Evolutionary conservation across 2,113 vertebrate species (phyloP).

Genomic region (Pholis gunnellus): DNA sequence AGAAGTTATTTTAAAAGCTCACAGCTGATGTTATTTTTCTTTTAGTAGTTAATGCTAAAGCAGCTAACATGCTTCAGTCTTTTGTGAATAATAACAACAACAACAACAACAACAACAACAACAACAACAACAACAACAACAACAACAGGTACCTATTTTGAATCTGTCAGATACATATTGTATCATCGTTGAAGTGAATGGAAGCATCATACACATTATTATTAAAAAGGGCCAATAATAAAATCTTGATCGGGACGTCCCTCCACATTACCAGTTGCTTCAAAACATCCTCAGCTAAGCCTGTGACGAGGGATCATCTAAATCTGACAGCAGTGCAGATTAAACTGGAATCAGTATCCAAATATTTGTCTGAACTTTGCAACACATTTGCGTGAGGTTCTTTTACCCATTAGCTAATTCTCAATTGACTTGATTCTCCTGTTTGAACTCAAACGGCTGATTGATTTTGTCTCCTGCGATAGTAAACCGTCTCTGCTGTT

Average conservation of each 20-base stretch:
- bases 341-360: slow-evolving; percentile 27
- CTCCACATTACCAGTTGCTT: neutral
- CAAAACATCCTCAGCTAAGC: neutral
- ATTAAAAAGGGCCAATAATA: too few species aligned
- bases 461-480: neutral
- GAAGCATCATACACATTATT: neutral
- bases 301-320: slow-evolving; percentile 3
- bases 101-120: too few species aligned
- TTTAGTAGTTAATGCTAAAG: neutral
- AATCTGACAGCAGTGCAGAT: slow-evolving; percentile 17
- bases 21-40: too few species aligned
- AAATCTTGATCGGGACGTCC: neutral
- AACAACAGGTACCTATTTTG: neutral
- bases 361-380: slow-evolving; percentile 46
- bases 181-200: neutral
- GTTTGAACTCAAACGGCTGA: neutral
- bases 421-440: neutral
- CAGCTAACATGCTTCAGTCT: neutral
- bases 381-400: neutral
- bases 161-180: neutral
- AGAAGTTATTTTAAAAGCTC: too few species aligned
- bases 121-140: too few species aligned
- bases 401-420: neutral
- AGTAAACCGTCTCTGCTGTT: neutral
- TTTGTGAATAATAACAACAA: too few species aligned